Evolutionary conservation across 1,140 invertebrate species (phyloP).

Genomic region (Zaprionus capensis): DNA sequence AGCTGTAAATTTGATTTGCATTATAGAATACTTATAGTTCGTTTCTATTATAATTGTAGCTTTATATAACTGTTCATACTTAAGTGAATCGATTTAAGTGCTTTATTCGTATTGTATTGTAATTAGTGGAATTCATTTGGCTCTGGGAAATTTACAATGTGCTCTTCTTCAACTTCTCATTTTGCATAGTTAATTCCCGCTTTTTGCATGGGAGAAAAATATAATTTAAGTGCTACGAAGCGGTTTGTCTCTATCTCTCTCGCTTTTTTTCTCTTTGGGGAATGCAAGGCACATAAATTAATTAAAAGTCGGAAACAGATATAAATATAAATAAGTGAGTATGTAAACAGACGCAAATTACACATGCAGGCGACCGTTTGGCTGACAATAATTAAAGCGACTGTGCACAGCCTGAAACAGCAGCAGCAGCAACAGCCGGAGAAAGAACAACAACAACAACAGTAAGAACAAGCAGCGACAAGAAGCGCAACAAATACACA

Average conservation of each 20-base stretch:
- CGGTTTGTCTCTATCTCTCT: background rate
- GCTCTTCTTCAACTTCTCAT: background rate
- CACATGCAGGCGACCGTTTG: slow-evolving; percentile 53
- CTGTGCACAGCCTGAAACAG: slow-evolving; percentile 43
- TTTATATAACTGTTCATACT: background rate
- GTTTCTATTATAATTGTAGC: background rate
- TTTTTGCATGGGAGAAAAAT: slow-evolving; percentile 1
- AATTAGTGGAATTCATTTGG: background rate
- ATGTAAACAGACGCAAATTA: slow-evolving; percentile 43
- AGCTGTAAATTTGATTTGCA: background rate
- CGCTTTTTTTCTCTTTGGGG: slow-evolving; percentile 6
- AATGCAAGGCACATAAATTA: slow-evolving; percentile 69
- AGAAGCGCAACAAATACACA: slow-evolving; percentile 41
- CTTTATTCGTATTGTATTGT: background rate
- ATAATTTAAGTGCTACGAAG: slow-evolving; percentile 29
- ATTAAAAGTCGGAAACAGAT: slow-evolving; percentile 79
- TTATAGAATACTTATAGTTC: background rate
- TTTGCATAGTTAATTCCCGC: slow-evolving; percentile 3
- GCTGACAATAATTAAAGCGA: slow-evolving; percentile 78
- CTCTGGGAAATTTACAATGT: background rate
- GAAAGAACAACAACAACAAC: slow-evolving; percentile 27
- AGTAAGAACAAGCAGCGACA: slow-evolving; percentile 1
- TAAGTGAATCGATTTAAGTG: background rate
- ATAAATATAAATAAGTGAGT: slow-evolving; percentile 61
- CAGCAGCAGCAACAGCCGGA: slow-evolving; percentile 22